Evolutionary conservation across 1,140 invertebrate species (phyloP).

Genomic region (Hypsibius dujardini): DNA sequence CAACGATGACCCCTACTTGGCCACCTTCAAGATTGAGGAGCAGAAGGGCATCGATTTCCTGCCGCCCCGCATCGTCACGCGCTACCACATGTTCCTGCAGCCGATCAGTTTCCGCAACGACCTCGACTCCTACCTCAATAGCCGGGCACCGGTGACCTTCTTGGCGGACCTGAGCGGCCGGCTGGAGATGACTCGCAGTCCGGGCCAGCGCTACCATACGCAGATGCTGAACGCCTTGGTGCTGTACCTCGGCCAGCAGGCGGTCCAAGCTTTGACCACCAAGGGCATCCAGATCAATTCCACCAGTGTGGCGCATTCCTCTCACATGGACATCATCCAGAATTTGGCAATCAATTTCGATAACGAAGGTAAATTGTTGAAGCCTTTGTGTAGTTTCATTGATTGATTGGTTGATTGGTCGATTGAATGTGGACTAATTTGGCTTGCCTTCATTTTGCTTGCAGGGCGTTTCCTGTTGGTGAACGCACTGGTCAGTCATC

Average conservation of each 20-base stretch:
- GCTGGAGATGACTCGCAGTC: conserved; percentile 42
- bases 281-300: conserved; percentile 51
- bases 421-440: too few species aligned
- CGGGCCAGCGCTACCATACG: conserved; percentile 81
- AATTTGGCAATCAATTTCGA: conserved; percentile 92
- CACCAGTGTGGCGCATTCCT: conserved; percentile 47
- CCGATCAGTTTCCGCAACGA: conserved; percentile 39
- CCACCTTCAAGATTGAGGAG: conserved; percentile 18
- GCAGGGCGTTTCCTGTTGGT: conserved; percentile 76
- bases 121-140: conserved; percentile 86
- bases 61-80: background rate
- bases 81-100: conserved; percentile 20
- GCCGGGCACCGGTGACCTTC: conserved; percentile 81
- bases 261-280: conserved; percentile 51
- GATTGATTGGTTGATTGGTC: too few species aligned
- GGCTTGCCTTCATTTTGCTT: too few species aligned
- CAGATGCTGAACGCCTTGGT: conserved; percentile 89
- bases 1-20: conserved; percentile 12
- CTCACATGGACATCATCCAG: conserved; percentile 99
- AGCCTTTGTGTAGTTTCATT: too few species aligned
- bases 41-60: conserved; percentile 9
- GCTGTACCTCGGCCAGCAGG: conserved; percentile 88
- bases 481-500: conserved; percentile 93
- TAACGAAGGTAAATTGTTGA: conserved; percentile 73
- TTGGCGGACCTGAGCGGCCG: conserved; percentile 71